Conservation (phyloP, 2,888 invertebrate species). For the Heliconius ethilla region DNA sequence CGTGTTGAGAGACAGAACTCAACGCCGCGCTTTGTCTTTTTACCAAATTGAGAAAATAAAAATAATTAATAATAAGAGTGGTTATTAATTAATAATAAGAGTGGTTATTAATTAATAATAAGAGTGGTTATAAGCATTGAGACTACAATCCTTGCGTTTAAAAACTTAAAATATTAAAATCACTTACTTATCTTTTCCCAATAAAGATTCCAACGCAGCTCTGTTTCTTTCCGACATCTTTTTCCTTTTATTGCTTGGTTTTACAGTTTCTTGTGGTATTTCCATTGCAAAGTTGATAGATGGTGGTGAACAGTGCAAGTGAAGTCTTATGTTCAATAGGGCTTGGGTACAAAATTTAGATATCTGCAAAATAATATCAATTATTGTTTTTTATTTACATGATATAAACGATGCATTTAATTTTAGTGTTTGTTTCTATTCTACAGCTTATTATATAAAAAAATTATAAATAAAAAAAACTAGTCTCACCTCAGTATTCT, state of each 20-base stretch:
- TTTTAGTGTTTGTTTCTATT: background rate
- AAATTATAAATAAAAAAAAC: background rate
- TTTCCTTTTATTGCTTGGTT: conserved; percentile 53
- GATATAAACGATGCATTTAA: too few species aligned
- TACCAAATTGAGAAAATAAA: too few species aligned
- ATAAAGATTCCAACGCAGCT: conserved; percentile 59
- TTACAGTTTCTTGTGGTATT: conserved; percentile 46
- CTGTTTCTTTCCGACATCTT: conserved; percentile 64
- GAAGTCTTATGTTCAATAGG: conserved; percentile 67
- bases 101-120: too few species aligned
- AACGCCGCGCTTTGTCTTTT: background rate
- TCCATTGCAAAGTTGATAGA: conserved; percentile 65
- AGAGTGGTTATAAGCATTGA: too few species aligned
- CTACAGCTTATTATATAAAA: background rate
- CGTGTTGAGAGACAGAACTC: background rate
- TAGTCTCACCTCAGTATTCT: conserved; percentile 53
- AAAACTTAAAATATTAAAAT: background rate
- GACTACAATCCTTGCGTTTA: background rate
- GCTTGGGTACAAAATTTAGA: conserved; percentile 68
- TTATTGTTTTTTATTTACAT: background rate
- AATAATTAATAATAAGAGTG: background rate
- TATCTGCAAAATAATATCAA: conserved; percentile 55
- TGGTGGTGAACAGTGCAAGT: conserved; percentile 71
- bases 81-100: too few species aligned
- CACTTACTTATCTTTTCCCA: conserved; percentile 63